Conservation (phyloP, 2,113 vertebrate genomes). For the Dendropsophus ebraccatus region DNA sequence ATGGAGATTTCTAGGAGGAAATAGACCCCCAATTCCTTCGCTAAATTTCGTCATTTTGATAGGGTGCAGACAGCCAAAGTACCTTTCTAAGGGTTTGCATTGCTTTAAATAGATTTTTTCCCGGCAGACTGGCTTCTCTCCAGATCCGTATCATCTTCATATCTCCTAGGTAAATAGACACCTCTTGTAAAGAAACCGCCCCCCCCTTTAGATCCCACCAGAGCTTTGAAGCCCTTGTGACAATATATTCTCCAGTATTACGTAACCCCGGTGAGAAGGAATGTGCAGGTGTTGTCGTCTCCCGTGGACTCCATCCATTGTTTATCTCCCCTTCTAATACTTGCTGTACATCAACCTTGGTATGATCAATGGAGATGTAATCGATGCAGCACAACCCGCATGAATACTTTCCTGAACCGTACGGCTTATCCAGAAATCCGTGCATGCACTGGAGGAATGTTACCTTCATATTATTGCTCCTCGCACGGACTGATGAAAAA, state of each 20-base stretch:
- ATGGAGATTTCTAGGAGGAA: not conserved
- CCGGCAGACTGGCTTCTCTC: not conserved
- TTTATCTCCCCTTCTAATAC: not conserved
- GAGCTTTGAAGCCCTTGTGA: not conserved
- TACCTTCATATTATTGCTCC: not conserved
- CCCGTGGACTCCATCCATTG: not conserved
- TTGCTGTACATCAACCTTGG: not conserved
- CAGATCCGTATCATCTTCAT: not conserved
- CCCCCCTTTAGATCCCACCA: not conserved
- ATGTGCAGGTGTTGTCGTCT: not conserved
- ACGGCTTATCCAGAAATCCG: not conserved
- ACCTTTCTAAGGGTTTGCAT: too few relatives aligned
- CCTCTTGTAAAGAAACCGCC: not conserved
- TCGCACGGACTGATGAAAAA: constrained; percentile 24
- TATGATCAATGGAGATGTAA: not conserved
- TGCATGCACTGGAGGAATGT: constrained; percentile 20
- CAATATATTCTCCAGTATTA: not conserved
- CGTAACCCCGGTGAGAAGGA: not conserved
- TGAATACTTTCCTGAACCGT: not conserved
- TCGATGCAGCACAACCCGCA: not conserved
- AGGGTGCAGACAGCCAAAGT: too few relatives aligned
- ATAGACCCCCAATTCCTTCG: too few relatives aligned
- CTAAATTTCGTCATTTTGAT: too few relatives aligned
- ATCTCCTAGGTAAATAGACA: not conserved
- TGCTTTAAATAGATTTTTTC: not conserved